Base-by-base conservation (phyloP, 2,113 vertebrate genomes). In the Rhabdomys dilectus region DNA sequence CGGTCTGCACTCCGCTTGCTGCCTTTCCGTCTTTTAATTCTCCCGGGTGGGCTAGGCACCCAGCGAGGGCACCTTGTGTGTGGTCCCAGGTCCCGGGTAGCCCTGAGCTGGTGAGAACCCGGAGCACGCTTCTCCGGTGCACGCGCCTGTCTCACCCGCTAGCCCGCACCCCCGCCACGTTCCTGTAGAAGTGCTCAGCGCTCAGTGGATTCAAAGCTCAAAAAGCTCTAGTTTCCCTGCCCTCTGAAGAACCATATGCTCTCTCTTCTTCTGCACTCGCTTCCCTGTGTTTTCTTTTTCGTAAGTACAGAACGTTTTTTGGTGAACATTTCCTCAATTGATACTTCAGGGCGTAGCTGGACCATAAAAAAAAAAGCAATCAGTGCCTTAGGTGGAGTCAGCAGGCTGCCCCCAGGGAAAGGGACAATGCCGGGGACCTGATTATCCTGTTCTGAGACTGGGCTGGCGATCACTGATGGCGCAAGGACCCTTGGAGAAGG, bases 321-420 rank as follows among this genome's bases (percentile, higher is more conserved):
- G 31, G 88, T 77, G 39, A 95, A 89, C 81, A 53, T 97, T 97
- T 97, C 97, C 97, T 96, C 80, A 91, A 89, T 26, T 93, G 96
- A 89, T 96, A 94, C 92, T 94, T 84, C 9, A 93, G 96, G 93
- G 97, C 77, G 93, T 95, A 92, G 93, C 24, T 89, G 66, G 56
- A 96, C 86, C 97, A 94, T 96, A 48, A 90, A 91, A 97, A 97
- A 58, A n/a, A 58, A 78, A 45, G 91, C 94, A 96, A 96, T 97
- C 96, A 89, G 58, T 42, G 92, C 92, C 0, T 10, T 77, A 62
- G 34, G 60, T 78, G 92, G 88, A 96, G 88, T 93, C 96, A 92
- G 92, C 95, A 85, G 89, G 90, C 70, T 48, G 45, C n/a, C 34
- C 62, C 36, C 45, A 21, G 48, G 56, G 26, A 53, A 36, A 17